Evolutionary conservation across 2,113 vertebrate genomes (phyloP), one percentile per base, ranked within the genome.

Genomic region (Serilophus lunatus): DNA sequence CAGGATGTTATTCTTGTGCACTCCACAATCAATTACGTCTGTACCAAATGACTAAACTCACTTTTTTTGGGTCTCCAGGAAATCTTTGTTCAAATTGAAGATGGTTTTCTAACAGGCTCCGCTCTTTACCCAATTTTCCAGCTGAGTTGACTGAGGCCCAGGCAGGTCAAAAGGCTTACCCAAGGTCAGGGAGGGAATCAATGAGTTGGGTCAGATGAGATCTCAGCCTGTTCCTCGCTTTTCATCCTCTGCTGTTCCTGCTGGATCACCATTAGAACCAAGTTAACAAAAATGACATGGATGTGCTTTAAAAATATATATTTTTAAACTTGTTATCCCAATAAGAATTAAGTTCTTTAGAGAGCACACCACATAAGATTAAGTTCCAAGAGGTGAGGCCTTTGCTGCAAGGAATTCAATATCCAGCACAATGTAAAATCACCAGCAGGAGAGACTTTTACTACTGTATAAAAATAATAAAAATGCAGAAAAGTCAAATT

Each of bases 41-140:
- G 65, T 65, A 82, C 87, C 53, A 94, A 97, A 97, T 28, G 86
- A 96, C 93, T 94, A 81, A 61, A 26, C 86, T 95, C 92, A 82
- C 86, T 82, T 75, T 92, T 95, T 96, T 75, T 12, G 83, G 72
- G 88, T 96, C 90, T 95, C 79, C 17, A 0, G 92, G 95, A 97
- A 97, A 97, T 94, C 97, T 97, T 94, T 94, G 95, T 92, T 96
- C 95, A 92, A 92, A 95, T 95, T 95, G 95, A 93, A 97, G 95
- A 95, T 66, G 87, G 88, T 94, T 97, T 96, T 95, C 95, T 95
- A 96, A 94, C 92, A 96, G 96, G 92, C 95, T 88, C 63, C 13
- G 18, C 95, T 97, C 95, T 97, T 97, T 95, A 97, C 96, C 97
- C 97, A 97, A 97, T 97, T 97, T 97, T 97, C 97, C 97, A 97